Evolutionary conservation across 2,113 vertebrate species (phyloP).

Genomic region (Psettodes erumei): DNA sequence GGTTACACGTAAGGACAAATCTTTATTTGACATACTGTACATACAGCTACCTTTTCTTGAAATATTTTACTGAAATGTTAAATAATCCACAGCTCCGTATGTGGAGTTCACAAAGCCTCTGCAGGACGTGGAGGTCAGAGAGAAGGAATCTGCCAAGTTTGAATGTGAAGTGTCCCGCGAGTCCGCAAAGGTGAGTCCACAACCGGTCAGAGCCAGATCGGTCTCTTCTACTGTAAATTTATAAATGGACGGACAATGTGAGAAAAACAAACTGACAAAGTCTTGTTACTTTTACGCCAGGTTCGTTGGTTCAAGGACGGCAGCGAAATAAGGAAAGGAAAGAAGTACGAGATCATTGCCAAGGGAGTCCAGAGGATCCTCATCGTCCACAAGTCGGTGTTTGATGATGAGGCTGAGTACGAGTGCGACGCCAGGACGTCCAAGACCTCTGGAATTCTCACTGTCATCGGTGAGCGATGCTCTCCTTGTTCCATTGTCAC

Average conservation of each 20-base stretch:
- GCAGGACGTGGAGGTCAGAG: constrained; percentile 93
- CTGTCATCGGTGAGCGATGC: constrained; percentile 89
- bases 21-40: too few species aligned
- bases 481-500: neutral
- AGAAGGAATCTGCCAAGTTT: constrained; percentile 94
- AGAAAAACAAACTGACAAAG: neutral
- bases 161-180: constrained; percentile 97
- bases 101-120: constrained; percentile 94
- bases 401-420: constrained; percentile 97
- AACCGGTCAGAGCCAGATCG: too few species aligned
- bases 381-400: constrained; percentile 90
- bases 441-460: constrained; percentile 92
- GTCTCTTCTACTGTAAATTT: neutral
- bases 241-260: neutral
- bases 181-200: constrained; percentile 87
- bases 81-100: constrained; percentile 85
- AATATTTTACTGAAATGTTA: neutral
- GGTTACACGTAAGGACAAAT: constrained; percentile 91
- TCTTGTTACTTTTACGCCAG: neutral
- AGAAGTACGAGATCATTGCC: constrained; percentile 95
- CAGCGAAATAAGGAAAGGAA: constrained; percentile 95
- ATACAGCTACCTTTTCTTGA: neutral
- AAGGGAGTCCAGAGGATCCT: constrained; percentile 92
- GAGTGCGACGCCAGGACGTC: constrained; percentile 94
- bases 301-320: constrained; percentile 98